Evolutionary conservation across 2,113 vertebrate genomes (phyloP).

Genomic region (Syrmaticus mikado): DNA sequence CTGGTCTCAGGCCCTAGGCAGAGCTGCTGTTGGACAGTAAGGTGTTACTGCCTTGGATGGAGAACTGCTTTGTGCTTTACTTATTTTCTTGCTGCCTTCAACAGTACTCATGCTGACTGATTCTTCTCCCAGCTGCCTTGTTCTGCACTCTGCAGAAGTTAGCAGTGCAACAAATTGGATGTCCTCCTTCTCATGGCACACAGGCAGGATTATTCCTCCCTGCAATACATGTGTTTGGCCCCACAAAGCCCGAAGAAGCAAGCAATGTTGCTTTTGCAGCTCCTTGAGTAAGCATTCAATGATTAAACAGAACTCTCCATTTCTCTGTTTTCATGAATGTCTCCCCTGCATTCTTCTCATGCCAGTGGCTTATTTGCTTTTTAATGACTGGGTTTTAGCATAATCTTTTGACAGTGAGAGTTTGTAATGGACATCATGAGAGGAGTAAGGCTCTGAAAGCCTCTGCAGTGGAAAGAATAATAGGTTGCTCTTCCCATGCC

Average conservation of each 20-base stretch:
- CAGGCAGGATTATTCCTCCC: neutral
- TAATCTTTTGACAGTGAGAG: neutral
- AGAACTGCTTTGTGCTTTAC: neutral
- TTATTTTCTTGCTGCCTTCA: neutral
- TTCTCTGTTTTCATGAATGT: neutral
- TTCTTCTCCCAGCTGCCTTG: neutral
- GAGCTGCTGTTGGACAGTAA: neutral
- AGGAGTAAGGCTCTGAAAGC: neutral
- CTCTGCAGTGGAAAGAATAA: neutral
- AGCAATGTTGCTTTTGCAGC: neutral
- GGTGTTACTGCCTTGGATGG: neutral
- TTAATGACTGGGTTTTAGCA: neutral
- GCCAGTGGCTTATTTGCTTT: neutral
- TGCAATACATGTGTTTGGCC: neutral
- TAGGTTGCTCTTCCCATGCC: neutral
- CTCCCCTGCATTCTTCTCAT: neutral
- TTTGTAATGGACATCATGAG: neutral
- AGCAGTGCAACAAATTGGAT: slow-evolving; percentile 7
- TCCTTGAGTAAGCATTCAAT: neutral
- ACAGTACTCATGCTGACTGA: neutral
- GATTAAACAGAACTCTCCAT: neutral
- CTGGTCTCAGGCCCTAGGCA: neutral
- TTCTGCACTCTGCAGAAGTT: neutral
- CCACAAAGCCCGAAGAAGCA: neutral
- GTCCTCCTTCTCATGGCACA: neutral